phyloP scores from a whole-genome alignment of 2,888 invertebrate genomes.

The Parnassius smintheus region DNA sequence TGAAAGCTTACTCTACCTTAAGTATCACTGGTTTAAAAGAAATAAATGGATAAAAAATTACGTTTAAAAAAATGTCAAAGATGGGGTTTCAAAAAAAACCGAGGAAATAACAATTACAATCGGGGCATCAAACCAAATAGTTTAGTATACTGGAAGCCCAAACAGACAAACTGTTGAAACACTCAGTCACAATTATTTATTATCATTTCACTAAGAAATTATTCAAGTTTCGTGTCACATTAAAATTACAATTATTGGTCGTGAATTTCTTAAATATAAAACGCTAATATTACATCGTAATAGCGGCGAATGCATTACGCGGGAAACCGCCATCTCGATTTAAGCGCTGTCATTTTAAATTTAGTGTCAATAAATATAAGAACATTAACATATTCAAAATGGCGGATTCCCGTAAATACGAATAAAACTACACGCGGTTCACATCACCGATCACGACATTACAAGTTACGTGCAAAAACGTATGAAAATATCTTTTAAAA shows the following conservation, averaged over 20 bases:
- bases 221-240: conserved; percentile 65
- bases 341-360: conserved; percentile 25
- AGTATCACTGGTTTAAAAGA: conserved; percentile 58
- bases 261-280: conserved; percentile 71
- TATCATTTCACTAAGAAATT: conserved; percentile 74
- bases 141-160: conserved; percentile 78
- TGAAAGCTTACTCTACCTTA: conserved; percentile 42
- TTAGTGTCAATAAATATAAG: conserved; percentile 28
- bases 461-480: conserved; percentile 77
- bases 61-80: conserved; percentile 24
- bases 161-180: conserved; percentile 76
- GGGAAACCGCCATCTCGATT: conserved; percentile 45
- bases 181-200: conserved; percentile 75
- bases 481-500: conserved; percentile 77
- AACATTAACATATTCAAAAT: conserved; percentile 37
- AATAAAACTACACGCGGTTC: conserved; percentile 54
- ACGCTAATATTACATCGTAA: conserved; percentile 62
- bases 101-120: conserved; percentile 32
- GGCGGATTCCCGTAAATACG: conserved; percentile 52
- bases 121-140: conserved; percentile 60
- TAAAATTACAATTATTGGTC: conserved; percentile 79
- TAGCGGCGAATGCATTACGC: conserved; percentile 51
- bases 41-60: conserved; percentile 15
- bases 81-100: conserved; percentile 27
- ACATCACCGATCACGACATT: conserved; percentile 50